Evolutionary conservation across 1,140 invertebrate genomes (phyloP), one percentile per base, ranked within the genome.

Genomic region (Drosophila baimaii): DNA sequence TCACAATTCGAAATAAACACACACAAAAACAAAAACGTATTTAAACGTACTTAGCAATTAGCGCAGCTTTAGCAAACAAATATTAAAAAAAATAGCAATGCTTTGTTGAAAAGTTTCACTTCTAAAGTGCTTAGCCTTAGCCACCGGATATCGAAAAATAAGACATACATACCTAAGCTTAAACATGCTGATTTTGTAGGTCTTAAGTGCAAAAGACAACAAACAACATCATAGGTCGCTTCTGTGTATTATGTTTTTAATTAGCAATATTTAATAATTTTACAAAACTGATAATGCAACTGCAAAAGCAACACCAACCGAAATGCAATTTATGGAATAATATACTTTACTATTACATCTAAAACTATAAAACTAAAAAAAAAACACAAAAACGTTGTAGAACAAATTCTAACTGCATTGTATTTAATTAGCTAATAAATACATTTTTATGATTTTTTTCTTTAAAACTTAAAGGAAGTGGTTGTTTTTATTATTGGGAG

Each of bases 391-490:
- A 76, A 31, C 52, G 52, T 56, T 86, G 69, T 86, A 86, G 83
- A 88, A 79, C 62, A 73, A 86, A 86, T 82, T 86, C 61, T 63
- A 88, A 77, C 81, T 74, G 69, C 75, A 86, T 82, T 79, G 63
- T 72, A 56, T 64, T 56, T 79, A 77, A 70, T 73, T 86, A 86
- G 83, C 76, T 59, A 86, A 86, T 88, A 86, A 86, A 86, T 47
- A 71, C 43, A 88, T 69, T 73, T 84, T 81, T 79, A 79, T 76
- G 57, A 82, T 54, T 69, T 85, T 79, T 86, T 85, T 76, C 64
- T 79, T 75, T 58, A 59, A 65, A 71, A 71, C 72, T 61, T 25
- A 9, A 46, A 54, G 27, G 19, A 13, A 13, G 58, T 9, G 0
- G 27, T 49, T 54, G 43, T 43, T 33, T 6, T 44, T n/a, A 33